phyloP scores from a whole-genome alignment of 2,888 invertebrate species.

The Meiosimyza decipiens region DNA sequence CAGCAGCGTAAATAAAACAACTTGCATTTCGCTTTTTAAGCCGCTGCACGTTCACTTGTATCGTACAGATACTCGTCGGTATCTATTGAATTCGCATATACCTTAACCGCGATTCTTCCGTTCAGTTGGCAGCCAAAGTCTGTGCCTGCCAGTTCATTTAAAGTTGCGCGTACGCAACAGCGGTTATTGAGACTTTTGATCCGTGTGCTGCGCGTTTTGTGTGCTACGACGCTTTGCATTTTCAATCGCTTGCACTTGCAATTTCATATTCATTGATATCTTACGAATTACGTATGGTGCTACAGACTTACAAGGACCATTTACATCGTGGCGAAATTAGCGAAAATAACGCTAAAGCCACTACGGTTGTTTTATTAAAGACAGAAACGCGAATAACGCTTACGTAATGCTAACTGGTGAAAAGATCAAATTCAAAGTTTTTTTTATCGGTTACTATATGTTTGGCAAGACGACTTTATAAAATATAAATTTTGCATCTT shows the following conservation, averaged over 20 bases:
- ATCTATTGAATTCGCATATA: background rate
- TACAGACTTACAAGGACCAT: no score
- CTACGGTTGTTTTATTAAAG: background rate
- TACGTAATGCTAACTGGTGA: constrained; percentile 64
- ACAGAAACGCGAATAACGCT: constrained; percentile 43
- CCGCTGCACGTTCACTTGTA: constrained; percentile 49
- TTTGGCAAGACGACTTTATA: constrained; percentile 55
- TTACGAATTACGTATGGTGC: no score
- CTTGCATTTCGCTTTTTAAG: constrained; percentile 58
- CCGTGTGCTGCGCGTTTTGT: no score
- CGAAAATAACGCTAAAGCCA: background rate
- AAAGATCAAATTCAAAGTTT: constrained; percentile 61
- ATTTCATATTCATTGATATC: no score
- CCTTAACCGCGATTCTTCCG: background rate
- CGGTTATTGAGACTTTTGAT: no score
- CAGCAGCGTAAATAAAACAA: constrained; percentile 25
- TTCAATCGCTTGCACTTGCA: no score
- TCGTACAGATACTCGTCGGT: constrained; percentile 58
- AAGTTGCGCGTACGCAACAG: no score
- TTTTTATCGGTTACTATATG: constrained; percentile 65
- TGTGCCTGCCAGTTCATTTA: constrained; percentile 16
- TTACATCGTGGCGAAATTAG: no score
- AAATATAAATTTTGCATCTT: constrained; percentile 1
- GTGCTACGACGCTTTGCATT: no score
- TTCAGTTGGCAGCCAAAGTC: constrained; percentile 31